Base-by-base conservation (phyloP, 2,888 invertebrate species). In the Vanessa cardui region DNA sequence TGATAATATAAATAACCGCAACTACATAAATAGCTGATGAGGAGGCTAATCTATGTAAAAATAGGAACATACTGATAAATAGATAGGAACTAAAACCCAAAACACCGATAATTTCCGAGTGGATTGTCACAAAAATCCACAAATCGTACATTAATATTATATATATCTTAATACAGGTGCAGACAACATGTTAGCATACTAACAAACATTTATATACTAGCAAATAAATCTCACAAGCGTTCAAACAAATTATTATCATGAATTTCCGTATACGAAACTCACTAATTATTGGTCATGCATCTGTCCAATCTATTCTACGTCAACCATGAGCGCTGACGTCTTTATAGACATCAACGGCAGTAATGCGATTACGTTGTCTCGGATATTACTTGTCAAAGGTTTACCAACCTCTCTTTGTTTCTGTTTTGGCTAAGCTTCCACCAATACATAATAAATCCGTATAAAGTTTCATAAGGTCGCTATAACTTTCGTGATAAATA, bases 301-400 rank as follows among this genome's bases (percentile, higher is more conserved):
- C 44, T 52, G 33, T 31, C 26, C 21, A 15, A 52, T 9, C 20
- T 33, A 18, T 44, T 58, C n/a, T 58, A 45, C 16, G 26, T 26
- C 59, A 16, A 45, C 44, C 26, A 52, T 59, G 58, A 50, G 46
- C 31, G 46, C 52, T 45, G 58, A 50, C 58, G 45, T 58, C 45
- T 46, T 58, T 49, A 56, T 49, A 49, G 67, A 50, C 62, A 59
- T 52, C 44, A 58, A 52, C 62, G 52, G 49, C 62, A 59, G 31
- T 63, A 64, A 68, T 54, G 54, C 59, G 68, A 68, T 68, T 68
- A 63, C 39, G 50, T 21, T 46, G 64, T 56, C 63, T 52, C 45
- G 60, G 60, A 60, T 64, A 64, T 68, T 63, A 54, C 63, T 63
- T 59, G 67, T 54, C 59, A 44, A 68, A 68, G 67, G 63, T 58